Evolutionary conservation across 2,113 vertebrate genomes (phyloP), one percentile per base, ranked within the genome.

Genomic region (Grus americana): DNA sequence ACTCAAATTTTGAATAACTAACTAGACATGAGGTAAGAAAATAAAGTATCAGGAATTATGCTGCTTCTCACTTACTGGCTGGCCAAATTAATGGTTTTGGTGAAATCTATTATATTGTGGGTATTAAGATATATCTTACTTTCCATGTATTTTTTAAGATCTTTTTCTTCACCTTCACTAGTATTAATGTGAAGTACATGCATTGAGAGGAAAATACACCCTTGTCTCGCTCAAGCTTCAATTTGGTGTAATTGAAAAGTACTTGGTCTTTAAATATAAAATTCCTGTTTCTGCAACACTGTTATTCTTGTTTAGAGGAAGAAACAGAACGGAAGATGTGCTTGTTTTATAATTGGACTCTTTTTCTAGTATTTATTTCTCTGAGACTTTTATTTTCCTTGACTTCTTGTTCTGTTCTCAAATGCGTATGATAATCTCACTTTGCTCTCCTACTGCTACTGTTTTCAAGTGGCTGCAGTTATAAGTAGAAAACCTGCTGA

Each of bases 401-500:
- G 46, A 80, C 44, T 87, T 88, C 66, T 89, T 87, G 10, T 90
- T 88, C 83, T 93, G 12, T 46, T 95, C 72, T 92, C 86, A 62
- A 95, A 96, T 2, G 1, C 3, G 1, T 89, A 29, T 70, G 70
- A 93, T 97, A 89, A 92, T 95, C 91, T 96, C 70, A 73, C 79
- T 91, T 90, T 74, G 57, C 54, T 81, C 88, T 83, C 94, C 93
- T 89, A 92, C 59, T 96, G 89, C 57, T 90, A 44, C 87, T 86
- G 42, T 84, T 96, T 97, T 95, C 90, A 96, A 90, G 70, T 85
- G 82, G 81, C 68, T 95, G 52, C 71, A 82, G 20, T 85, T 93
- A 12, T 62, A 94, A 97, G 92, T 62, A 93, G 80, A 58, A 92
- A 67, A 79, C 96, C 94, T 96, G 83, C 83, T 94, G 87, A 96